A percentile compares a stretch with the other conserved stretches of the same genome.
phyloP scores from a whole-genome alignment of 2,113 vertebrate species.

The Typhlomys cinereus region DNA sequence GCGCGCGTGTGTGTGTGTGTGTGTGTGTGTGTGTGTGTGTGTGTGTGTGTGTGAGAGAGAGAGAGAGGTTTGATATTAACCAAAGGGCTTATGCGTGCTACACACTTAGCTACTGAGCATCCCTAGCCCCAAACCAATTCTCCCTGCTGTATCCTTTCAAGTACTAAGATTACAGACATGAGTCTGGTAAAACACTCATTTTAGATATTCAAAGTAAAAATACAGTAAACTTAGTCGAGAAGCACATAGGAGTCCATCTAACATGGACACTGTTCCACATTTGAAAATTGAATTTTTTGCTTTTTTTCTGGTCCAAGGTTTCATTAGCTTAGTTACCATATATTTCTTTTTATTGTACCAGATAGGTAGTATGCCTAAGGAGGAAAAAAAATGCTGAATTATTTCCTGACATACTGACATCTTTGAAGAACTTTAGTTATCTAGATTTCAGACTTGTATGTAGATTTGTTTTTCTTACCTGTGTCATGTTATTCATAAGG shows the following conservation, averaged over 20 bases:
- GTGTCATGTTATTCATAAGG: conserved; percentile 18
- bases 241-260: background rate
- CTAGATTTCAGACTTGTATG: background rate
- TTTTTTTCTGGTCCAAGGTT: no score
- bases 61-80: no score
- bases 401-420: background rate
- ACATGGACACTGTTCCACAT: background rate
- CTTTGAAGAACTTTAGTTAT: background rate
- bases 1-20: no score
- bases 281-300: background rate
- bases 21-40: no score
- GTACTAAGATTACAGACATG: background rate
- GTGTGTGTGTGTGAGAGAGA: no score
- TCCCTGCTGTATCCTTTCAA: background rate
- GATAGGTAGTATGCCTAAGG: background rate
- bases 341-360: background rate
- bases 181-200: background rate
- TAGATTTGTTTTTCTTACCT: conserved; percentile 15
- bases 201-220: background rate
- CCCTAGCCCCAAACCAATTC: background rate
- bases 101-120: background rate
- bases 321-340: background rate
- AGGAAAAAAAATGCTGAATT: conserved; percentile 32
- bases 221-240: background rate
- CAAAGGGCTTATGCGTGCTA: background rate